phyloP scores from a whole-genome alignment of 1,140 invertebrate genomes.

The Caenorhabditis remanei region DNA sequence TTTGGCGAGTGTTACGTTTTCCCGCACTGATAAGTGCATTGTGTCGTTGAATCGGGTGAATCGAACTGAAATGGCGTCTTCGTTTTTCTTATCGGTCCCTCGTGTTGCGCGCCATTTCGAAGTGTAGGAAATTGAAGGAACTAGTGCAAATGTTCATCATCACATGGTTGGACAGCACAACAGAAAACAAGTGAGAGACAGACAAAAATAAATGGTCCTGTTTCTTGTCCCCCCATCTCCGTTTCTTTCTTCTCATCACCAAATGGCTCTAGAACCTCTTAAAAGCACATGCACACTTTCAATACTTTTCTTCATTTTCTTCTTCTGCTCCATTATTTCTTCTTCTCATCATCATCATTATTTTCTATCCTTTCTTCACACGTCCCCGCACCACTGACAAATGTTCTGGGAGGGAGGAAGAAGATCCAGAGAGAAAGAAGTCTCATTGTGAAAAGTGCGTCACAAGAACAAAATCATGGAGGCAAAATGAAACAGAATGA shows the following conservation, averaged over 20 bases:
- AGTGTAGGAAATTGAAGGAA: constrained; percentile 25
- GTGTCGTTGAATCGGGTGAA: not conserved
- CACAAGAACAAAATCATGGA: constrained; percentile 36
- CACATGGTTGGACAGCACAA: constrained; percentile 25
- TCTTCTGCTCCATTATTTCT: not conserved
- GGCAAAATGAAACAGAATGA: constrained; percentile 49
- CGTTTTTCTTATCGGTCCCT: constrained; percentile 38
- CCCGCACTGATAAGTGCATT: constrained; percentile 40
- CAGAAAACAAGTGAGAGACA: constrained; percentile 11
- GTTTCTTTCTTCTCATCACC: constrained; percentile 1
- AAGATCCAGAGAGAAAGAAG: not conserved
- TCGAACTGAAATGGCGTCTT: constrained; percentile 27
- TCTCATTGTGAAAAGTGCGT: constrained; percentile 49
- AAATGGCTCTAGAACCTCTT: constrained; percentile 28
- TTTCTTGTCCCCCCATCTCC: constrained; percentile 32
- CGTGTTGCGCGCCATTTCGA: not conserved
- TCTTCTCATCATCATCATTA: constrained; percentile 13
- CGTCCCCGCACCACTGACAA: constrained; percentile 37
- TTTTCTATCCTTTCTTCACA: constrained; percentile 51
- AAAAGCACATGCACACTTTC: constrained; percentile 27
- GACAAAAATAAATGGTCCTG: constrained; percentile 56
- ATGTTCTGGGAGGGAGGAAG: constrained; percentile 4
- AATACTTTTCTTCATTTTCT: not conserved
- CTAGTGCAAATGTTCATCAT: constrained; percentile 44
- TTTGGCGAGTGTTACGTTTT: constrained; percentile 30